Conservation (phyloP, 2,113 vertebrate species). For the Pipa parva region DNA sequence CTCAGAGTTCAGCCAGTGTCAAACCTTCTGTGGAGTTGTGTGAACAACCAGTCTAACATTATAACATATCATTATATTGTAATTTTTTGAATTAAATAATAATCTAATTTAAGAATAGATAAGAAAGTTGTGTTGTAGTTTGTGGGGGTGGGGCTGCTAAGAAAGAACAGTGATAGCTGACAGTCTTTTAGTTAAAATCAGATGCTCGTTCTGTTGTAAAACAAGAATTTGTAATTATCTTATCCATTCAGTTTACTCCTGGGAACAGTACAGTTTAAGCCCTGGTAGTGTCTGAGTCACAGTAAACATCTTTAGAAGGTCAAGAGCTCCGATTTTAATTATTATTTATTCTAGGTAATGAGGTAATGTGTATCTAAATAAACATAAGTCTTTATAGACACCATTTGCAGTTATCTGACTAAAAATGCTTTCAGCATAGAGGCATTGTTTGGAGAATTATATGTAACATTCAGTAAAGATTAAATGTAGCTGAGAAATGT, state of each 20-base stretch:
- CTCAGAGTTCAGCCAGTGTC: too few species aligned
- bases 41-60: too few species aligned
- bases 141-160: too few species aligned
- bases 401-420: background rate
- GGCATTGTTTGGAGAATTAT: background rate
- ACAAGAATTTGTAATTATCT: constrained; percentile 3
- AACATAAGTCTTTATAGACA: constrained; percentile 3
- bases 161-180: too few species aligned
- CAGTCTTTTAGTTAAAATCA: too few species aligned
- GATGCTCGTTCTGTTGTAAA: background rate
- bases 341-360: constrained; percentile 22
- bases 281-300: background rate
- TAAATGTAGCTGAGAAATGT: too few species aligned
- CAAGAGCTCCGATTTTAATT: constrained; percentile 13
- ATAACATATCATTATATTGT: too few species aligned
- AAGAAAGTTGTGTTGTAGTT: too few species aligned
- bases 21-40: too few species aligned
- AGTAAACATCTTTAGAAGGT: constrained; percentile 19
- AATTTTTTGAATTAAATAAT: too few species aligned
- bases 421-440: background rate
- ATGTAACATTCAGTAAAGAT: background rate
- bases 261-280: background rate
- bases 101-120: too few species aligned
- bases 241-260: constrained; percentile 14
- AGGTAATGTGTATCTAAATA: constrained; percentile 4